phyloP scores from a whole-genome alignment of 2,113 vertebrate species.

The Lophotis ruficrista region DNA sequence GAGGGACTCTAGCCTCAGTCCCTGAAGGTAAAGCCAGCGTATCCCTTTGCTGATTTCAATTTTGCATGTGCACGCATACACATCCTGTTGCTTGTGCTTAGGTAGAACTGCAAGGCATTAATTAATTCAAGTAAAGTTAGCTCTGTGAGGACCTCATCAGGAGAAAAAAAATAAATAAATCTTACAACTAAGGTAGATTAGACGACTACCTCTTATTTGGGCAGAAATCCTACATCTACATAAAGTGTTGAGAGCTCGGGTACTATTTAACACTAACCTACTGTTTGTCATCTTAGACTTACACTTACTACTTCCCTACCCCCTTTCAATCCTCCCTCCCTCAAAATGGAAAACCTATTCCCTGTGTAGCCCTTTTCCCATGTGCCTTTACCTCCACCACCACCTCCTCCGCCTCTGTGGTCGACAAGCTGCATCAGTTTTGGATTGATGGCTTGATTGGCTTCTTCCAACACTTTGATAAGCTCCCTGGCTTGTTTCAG shows the following conservation, averaged over 20 bases:
- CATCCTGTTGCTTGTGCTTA: background rate
- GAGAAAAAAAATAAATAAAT: background rate
- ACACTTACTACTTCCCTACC: background rate
- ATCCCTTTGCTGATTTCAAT: background rate
- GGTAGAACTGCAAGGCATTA: background rate
- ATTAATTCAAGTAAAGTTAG: background rate
- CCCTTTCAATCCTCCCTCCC: background rate
- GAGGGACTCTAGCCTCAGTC: background rate
- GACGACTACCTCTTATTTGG: background rate
- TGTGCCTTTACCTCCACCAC: slow-evolving; percentile 82
- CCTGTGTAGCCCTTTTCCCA: background rate
- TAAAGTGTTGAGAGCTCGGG: accelerated
- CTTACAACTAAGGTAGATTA: background rate
- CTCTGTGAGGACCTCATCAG: background rate
- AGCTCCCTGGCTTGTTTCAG: slow-evolving; percentile 94
- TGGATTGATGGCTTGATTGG: slow-evolving; percentile 95
- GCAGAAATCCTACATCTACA: background rate
- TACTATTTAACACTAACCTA: background rate
- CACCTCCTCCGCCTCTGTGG: slow-evolving; percentile 88
- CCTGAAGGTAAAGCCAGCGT: background rate
- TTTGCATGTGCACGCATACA: accelerated
- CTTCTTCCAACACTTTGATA: slow-evolving; percentile 94
- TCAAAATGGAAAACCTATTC: background rate
- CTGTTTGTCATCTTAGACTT: background rate
- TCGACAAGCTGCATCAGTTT: slow-evolving; percentile 96